phyloP scores from a whole-genome alignment of 2,797 vertebrate genomes.

The Megaceryle alcyon region DNA sequence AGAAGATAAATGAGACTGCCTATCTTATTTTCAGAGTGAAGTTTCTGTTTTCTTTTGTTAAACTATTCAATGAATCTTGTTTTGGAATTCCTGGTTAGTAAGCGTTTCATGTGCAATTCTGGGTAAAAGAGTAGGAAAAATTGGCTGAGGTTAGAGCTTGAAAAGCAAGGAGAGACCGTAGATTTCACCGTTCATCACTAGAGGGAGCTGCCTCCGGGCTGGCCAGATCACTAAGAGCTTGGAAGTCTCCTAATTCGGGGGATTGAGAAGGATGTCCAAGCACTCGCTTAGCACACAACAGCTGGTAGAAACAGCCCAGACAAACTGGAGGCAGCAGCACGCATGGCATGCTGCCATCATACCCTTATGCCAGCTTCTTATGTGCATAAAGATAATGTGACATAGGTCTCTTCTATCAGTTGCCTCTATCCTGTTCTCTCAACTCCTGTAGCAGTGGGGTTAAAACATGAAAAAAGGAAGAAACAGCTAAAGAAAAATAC shows the following conservation, averaged over 20 bases:
- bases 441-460: neutral
- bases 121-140: neutral
- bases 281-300: fast-evolving
- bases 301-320: neutral
- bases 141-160: fast-evolving
- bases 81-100: neutral
- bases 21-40: neutral
- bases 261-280: neutral
- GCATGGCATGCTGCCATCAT: neutral
- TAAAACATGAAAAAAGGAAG: neutral
- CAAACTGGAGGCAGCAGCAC: neutral
- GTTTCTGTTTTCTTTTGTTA: neutral
- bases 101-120: neutral
- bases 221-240: neutral
- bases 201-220: neutral
- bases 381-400: neutral
- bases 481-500: neutral
- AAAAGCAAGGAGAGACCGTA: neutral
- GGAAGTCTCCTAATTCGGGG: neutral
- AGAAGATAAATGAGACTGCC: neutral
- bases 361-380: neutral
- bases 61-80: neutral
- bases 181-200: neutral
- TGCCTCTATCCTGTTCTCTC: neutral
- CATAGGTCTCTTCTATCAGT: neutral